phyloP scores from a whole-genome alignment of 2,113 vertebrate species.

The Psophia crepitans region DNA sequence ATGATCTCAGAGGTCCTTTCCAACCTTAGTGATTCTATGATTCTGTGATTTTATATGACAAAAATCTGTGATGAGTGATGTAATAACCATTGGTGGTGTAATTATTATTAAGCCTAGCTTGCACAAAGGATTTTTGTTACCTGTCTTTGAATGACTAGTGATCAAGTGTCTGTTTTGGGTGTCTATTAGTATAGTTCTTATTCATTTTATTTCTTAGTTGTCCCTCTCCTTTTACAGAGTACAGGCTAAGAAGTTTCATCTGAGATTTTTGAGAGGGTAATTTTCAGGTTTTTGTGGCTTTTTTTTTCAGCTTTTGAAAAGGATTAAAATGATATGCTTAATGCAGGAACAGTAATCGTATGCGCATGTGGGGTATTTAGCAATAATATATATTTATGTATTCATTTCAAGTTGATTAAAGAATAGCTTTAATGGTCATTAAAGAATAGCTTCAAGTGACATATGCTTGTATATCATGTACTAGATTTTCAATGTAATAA shows the following conservation, averaged over 20 bases:
- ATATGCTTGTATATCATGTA: too few relatives aligned
- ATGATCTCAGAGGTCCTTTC: too few relatives aligned
- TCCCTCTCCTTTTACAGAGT: background rate
- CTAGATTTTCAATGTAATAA: too few relatives aligned
- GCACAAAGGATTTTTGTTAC: background rate
- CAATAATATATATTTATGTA: too few relatives aligned
- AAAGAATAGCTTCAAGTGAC: too few relatives aligned
- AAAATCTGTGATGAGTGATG: background rate
- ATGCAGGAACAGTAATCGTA: background rate
- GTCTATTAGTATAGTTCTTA: background rate
- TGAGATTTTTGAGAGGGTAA: background rate
- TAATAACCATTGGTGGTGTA: too few relatives aligned
- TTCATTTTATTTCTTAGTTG: background rate
- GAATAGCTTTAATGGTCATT: too few relatives aligned
- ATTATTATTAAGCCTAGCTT: background rate
- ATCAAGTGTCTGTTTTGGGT: background rate
- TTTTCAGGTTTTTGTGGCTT: background rate
- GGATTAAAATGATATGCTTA: background rate
- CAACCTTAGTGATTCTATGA: too few relatives aligned
- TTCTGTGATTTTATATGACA: background rate
- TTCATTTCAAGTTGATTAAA: too few relatives aligned
- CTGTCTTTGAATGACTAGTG: background rate
- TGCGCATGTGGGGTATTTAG: background rate
- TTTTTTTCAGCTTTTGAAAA: background rate
- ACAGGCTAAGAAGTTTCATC: background rate